Conservation (phyloP, 2,797 vertebrate species). For the Coracias cyanogaster region DNA sequence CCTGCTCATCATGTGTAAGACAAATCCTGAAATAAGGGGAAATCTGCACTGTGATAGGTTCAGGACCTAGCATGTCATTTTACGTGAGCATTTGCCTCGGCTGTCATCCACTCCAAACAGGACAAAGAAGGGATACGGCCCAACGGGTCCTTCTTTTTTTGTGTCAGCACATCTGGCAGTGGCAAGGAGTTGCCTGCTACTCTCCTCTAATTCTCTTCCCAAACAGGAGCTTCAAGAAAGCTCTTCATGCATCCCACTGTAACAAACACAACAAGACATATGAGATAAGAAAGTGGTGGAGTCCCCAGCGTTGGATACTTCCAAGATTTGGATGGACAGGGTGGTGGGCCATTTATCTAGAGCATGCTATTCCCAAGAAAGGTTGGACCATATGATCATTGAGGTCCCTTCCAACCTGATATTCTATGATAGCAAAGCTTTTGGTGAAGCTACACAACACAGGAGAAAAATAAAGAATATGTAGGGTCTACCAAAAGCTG, state of each 20-base stretch:
- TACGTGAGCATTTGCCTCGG: rapidly evolving
- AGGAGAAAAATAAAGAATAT: neutral
- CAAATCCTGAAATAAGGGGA: neutral
- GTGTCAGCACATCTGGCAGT: neutral
- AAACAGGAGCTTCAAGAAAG: neutral
- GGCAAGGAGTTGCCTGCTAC: neutral
- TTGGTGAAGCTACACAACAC: neutral
- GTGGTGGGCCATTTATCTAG: neutral
- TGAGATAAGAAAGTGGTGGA: neutral
- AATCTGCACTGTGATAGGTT: neutral
- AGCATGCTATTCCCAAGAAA: neutral
- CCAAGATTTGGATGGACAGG: neutral
- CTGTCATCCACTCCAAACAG: neutral
- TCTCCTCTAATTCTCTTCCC: neutral
- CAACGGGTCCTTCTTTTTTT: neutral
- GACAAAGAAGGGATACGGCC: neutral
- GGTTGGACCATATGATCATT: neutral
- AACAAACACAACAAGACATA: neutral
- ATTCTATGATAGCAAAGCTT: neutral
- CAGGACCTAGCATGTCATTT: neutral
- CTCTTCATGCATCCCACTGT: neutral
- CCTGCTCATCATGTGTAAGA: neutral
- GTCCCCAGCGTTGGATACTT: neutral
- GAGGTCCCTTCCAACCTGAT: neutral
- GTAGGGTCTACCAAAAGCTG: neutral